Conservation (phyloP, 2,113 vertebrate genomes). For the Notiomystis cincta region DNA sequence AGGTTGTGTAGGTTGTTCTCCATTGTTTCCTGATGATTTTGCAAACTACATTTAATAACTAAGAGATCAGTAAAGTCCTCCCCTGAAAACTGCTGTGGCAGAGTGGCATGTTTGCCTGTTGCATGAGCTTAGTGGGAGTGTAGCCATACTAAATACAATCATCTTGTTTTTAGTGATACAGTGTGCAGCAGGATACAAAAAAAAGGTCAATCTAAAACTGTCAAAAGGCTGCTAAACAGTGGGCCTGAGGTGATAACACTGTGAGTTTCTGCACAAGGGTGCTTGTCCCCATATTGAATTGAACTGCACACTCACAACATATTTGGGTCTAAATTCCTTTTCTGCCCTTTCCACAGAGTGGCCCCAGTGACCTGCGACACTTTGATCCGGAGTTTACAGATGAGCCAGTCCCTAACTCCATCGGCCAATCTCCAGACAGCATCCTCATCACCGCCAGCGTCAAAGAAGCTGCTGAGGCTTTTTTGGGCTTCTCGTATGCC, state of each 20-base stretch:
- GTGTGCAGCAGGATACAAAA: not conserved
- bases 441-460: conserved; percentile 90
- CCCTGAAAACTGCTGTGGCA: not conserved
- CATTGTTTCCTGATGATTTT: not conserved
- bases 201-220: not conserved
- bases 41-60: not conserved
- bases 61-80: not conserved
- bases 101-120: not conserved
- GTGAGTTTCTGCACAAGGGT: not conserved
- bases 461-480: conserved; percentile 92
- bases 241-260: not conserved
- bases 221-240: not conserved
- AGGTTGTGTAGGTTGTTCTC: not conserved
- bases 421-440: conserved; percentile 91
- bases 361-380: conserved; percentile 92
- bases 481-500: conserved; percentile 96
- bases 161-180: not conserved
- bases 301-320: not conserved
- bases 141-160: not conserved
- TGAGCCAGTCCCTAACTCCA: conserved; percentile 94
- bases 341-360: conserved; percentile 75
- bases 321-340: not conserved
- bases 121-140: not conserved
- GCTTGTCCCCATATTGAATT: not conserved
- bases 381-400: conserved; percentile 98